These are phyloP conservation scores for Limnephilus rhombicus DNA, from an alignment of 2,888 invertebrate genomes.

Conservation along the genomic window DNA sequence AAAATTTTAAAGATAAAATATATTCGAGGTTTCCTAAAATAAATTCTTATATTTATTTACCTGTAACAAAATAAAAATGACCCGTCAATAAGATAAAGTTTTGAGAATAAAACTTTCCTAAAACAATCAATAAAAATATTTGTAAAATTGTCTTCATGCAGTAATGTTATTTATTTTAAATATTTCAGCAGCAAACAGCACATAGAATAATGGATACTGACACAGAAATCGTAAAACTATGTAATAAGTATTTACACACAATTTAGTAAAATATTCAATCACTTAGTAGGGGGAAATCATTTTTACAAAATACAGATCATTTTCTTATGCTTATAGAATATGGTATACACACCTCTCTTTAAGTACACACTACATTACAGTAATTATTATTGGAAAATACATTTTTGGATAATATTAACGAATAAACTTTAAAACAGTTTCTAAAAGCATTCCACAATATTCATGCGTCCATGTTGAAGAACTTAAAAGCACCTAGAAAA, in stretches of 20 bases:
- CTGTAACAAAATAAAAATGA: conserved; percentile 8
- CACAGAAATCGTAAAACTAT: conserved; percentile 31
- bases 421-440: conserved; percentile 20
- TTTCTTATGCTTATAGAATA: conserved; percentile 18
- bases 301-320: conserved; percentile 34
- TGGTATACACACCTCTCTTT: conserved; percentile 32
- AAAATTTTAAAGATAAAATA: conserved; percentile 17
- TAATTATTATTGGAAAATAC: conserved; percentile 23
- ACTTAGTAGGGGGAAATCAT: conserved; percentile 3
- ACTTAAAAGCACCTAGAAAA: background rate
- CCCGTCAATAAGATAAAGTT: conserved; percentile 8
- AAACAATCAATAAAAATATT: background rate
- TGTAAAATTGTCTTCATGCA: background rate
- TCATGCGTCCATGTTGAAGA: background rate
- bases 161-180: background rate
- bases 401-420: conserved; percentile 28
- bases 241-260: conserved; percentile 34
- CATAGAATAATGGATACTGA: conserved; percentile 29
- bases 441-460: conserved; percentile 18
- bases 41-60: background rate
- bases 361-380: conserved; percentile 37
- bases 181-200: conserved; percentile 27
- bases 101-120: background rate
- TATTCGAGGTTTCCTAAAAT: conserved; percentile 7
- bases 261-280: background rate